Evolutionary conservation across 2,888 invertebrate species (phyloP).

Genomic region (Spodoptera exigua): DNA sequence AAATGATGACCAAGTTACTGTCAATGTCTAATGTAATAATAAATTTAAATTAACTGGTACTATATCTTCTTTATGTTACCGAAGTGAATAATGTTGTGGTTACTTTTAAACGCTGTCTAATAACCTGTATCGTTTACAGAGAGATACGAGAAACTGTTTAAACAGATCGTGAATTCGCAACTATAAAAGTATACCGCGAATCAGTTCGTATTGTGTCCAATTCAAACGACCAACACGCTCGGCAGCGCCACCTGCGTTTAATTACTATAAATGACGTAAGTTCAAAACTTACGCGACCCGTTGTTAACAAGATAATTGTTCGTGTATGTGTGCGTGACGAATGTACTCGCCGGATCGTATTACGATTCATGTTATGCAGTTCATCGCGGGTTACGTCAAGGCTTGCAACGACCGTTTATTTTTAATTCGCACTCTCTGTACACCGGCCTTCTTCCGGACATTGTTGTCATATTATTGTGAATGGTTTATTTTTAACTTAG

Average conservation of each 20-base stretch:
- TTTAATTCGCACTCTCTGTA: slow-evolving; percentile 51
- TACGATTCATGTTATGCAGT: slow-evolving; percentile 57
- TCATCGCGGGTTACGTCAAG: slow-evolving; percentile 59
- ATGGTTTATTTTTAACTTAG: slow-evolving; percentile 37
- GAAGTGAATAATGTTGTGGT: too few species aligned
- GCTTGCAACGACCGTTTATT: slow-evolving; percentile 54
- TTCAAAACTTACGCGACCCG: slow-evolving; percentile 32
- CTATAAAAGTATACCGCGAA: neutral
- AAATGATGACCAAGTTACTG: too few species aligned
- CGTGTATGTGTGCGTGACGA: slow-evolving; percentile 37
- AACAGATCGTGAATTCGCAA: neutral
- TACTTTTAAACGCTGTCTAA: too few species aligned
- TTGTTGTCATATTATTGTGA: slow-evolving; percentile 53
- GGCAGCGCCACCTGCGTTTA: slow-evolving; percentile 46
- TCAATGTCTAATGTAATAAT: too few species aligned
- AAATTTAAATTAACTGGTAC: too few species aligned
- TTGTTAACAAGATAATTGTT: slow-evolving; percentile 53
- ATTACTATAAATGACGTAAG: slow-evolving; percentile 45
- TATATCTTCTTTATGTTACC: too few species aligned
- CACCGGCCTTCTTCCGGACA: slow-evolving; percentile 57
- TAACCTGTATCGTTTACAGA: neutral
- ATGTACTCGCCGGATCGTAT: slow-evolving; percentile 48
- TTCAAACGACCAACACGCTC: slow-evolving; percentile 1
- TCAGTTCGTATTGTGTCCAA: neutral
- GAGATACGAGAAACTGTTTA: neutral